A percentile compares a stretch with the other conserved stretches of the same genome.
Evolutionary conservation across 2,797 vertebrate species (phyloP).

Genomic region (Crenichthys baileyi): DNA sequence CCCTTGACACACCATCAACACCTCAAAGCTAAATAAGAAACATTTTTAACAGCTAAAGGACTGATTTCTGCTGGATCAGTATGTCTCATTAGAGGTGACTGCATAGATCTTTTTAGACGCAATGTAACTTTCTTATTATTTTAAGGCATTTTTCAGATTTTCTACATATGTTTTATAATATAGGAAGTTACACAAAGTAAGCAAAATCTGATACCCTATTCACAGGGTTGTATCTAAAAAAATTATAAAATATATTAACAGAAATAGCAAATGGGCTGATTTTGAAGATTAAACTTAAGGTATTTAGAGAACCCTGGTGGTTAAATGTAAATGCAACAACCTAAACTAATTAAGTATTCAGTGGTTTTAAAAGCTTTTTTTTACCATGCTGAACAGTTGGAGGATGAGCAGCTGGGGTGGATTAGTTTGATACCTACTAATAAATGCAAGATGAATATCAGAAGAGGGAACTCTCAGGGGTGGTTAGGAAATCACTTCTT

Average conservation of each 20-base stretch:
- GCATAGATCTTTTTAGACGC: slow-evolving; percentile 11
- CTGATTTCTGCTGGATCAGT: slow-evolving; percentile 2
- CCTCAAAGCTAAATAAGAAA: slow-evolving; percentile 21
- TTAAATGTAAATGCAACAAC: not conserved
- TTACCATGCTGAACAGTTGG: slow-evolving; percentile 38
- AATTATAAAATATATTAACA: not conserved
- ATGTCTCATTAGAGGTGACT: slow-evolving; percentile 31
- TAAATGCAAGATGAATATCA: slow-evolving; percentile 44
- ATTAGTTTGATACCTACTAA: slow-evolving; percentile 44
- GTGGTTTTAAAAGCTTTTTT: slow-evolving; percentile 27
- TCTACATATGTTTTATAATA: not conserved
- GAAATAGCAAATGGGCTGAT: not conserved
- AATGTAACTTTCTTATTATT: not conserved
- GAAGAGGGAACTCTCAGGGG: slow-evolving; percentile 43
- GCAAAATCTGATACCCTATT: not conserved
- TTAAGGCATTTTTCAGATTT: not conserved
- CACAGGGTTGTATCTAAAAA: not conserved
- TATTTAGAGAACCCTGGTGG: not conserved
- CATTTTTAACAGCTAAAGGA: slow-evolving; percentile 25
- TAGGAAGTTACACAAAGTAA: not conserved
- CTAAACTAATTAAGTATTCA: slow-evolving; percentile 9
- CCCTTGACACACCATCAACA: slow-evolving; percentile 31
- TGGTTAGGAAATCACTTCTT: slow-evolving; percentile 30
- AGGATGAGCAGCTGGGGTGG: slow-evolving; percentile 37
- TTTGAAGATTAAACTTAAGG: not conserved